phyloP scores from a whole-genome alignment of 2,797 vertebrate species.

The Limosa lapponica region DNA sequence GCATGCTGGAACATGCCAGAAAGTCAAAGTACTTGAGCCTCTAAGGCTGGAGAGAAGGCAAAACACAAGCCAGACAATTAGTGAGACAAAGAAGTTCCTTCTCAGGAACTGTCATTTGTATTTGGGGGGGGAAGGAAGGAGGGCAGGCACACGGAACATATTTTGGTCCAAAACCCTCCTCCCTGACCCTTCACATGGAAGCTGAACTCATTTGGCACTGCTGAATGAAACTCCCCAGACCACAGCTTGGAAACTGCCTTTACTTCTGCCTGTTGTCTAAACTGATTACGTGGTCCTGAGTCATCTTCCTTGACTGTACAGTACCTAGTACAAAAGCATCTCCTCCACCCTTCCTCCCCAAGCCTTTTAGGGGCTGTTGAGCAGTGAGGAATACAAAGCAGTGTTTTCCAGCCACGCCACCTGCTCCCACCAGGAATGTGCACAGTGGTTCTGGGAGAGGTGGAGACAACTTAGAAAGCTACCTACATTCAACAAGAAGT shows the following conservation, averaged over 20 bases:
- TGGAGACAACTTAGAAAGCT: not conserved
- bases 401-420: not conserved
- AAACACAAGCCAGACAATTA: not conserved
- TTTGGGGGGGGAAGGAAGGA: not conserved
- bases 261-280: not conserved
- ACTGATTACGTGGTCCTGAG: not conserved
- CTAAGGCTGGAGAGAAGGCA: not conserved
- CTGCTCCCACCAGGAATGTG: not conserved
- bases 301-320: not conserved
- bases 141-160: not conserved
- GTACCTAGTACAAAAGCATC: not conserved
- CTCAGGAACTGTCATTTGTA: not conserved
- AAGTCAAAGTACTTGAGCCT: not conserved
- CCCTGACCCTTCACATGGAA: not conserved
- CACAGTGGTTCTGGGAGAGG: not conserved
- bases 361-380: not conserved
- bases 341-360: rapidly evolving
- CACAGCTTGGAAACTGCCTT: not conserved
- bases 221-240: not conserved
- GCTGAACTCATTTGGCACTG: not conserved
- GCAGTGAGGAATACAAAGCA: not conserved
- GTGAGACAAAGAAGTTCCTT: not conserved
- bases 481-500: not conserved
- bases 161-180: not conserved
- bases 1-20: not conserved